Conservation (phyloP, 2,888 invertebrate species). For the Shargacucullia verbasci region DNA sequence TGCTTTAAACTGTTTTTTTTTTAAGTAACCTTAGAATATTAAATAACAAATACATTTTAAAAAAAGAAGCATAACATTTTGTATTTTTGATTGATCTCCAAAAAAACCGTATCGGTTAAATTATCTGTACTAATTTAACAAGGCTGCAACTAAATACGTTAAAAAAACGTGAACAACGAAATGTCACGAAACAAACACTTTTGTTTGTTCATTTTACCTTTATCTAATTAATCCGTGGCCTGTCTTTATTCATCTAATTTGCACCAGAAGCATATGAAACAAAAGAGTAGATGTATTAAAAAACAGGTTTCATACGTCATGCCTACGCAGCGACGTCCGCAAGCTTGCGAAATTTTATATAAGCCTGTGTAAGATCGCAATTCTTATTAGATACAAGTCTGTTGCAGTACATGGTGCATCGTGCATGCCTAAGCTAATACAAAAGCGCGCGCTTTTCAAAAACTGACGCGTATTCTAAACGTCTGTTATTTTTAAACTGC, state of each 20-base stretch:
- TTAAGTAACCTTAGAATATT: too few species aligned
- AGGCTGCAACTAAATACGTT: background rate
- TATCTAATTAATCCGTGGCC: conserved; percentile 14
- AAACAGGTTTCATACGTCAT: conserved; percentile 53
- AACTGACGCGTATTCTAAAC: conserved; percentile 21
- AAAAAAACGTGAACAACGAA: background rate
- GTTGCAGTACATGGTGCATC: conserved; percentile 49
- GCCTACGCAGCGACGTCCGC: conserved; percentile 19
- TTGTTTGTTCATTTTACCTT: background rate
- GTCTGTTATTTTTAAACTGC: conserved; percentile 9
- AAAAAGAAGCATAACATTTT: too few species aligned
- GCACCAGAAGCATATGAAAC: conserved; percentile 24
- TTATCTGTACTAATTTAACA: background rate
- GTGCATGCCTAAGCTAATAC: conserved; percentile 42
- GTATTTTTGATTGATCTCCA: too few species aligned
- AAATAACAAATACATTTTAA: too few species aligned
- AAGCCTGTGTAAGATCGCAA: conserved; percentile 44
- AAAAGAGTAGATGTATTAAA: conserved; percentile 35
- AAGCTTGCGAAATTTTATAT: conserved; percentile 64
- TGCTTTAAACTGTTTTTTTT: too few species aligned
- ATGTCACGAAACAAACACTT: too few species aligned
- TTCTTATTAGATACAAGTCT: conserved; percentile 54
- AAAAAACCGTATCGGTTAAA: too few species aligned
- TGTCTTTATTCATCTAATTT: conserved; percentile 14
- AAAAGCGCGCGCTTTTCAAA: conserved; percentile 49